Evolutionary conservation across 2,888 invertebrate species (phyloP).

Genomic region (Fragum fragum): DNA sequence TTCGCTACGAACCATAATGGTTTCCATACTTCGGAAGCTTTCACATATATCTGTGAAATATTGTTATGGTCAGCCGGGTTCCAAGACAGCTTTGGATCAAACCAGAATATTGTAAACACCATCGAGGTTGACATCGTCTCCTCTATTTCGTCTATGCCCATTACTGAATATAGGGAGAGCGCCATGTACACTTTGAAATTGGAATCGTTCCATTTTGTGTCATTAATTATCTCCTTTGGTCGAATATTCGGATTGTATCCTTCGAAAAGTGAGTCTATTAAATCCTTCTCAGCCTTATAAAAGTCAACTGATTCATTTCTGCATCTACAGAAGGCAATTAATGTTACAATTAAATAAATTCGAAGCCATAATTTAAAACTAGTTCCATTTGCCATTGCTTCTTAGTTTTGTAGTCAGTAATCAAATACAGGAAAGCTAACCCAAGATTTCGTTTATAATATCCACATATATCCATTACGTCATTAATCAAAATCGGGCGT

Average conservation of each 20-base stretch:
- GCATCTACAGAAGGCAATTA: not conserved
- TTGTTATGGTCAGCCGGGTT: slow-evolving; percentile 15
- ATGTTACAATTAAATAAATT: not conserved
- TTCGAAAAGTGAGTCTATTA: slow-evolving; percentile 7
- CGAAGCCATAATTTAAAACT: not conserved
- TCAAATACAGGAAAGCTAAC: not conserved
- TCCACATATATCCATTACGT: not conserved
- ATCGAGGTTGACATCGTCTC: slow-evolving; percentile 19
- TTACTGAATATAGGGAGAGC: slow-evolving; percentile 3
- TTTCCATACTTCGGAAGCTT: slow-evolving; percentile 14
- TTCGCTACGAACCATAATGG: slow-evolving; percentile 22
- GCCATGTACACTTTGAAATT: slow-evolving; percentile 8
- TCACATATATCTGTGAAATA: slow-evolving; percentile 17
- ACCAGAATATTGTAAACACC: slow-evolving; percentile 15
- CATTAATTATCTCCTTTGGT: slow-evolving; percentile 4
- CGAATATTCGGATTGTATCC: slow-evolving; percentile 26
- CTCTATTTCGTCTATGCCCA: slow-evolving; percentile 23
- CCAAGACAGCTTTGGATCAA: slow-evolving; percentile 11
- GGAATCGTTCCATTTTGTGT: not conserved
- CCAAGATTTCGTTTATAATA: not conserved
- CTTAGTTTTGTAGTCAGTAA: not conserved
- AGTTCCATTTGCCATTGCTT: not conserved
- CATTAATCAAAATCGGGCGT: not conserved
- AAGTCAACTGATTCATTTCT: slow-evolving; percentile 3
- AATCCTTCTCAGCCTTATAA: slow-evolving; percentile 22